These are phyloP conservation scores for Melanerpes formicivorus DNA, from an alignment of 2,113 vertebrate genomes.

Conservation along the genomic window DNA sequence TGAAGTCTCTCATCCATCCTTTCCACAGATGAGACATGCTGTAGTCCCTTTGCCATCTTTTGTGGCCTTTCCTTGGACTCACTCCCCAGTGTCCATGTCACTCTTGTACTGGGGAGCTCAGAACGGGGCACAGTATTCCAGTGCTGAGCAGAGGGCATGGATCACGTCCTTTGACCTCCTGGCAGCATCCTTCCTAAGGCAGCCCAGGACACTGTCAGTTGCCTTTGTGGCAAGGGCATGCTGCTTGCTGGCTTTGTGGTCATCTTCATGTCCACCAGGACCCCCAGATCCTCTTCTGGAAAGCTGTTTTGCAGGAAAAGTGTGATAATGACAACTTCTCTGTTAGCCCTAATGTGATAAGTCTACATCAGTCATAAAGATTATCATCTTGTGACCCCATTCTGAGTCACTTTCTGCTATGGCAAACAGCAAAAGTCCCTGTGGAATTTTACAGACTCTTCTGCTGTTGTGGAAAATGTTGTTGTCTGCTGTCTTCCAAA, in stretches of 20 bases:
- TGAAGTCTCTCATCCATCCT: background rate
- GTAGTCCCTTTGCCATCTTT: background rate
- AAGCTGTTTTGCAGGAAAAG: background rate
- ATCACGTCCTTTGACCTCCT: background rate
- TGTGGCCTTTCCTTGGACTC: background rate
- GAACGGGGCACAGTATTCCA: background rate
- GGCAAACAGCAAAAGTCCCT: background rate
- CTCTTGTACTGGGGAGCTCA: background rate
- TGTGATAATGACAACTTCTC: background rate
- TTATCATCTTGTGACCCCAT: background rate
- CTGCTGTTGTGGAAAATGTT: background rate
- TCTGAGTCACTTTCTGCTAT: background rate
- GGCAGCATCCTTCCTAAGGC: background rate
- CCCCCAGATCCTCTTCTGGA: background rate
- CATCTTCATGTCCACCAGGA: background rate
- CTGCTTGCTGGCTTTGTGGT: background rate
- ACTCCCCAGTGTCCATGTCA: background rate
- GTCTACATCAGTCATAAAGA: background rate
- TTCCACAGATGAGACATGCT: background rate
- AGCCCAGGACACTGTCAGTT: background rate
- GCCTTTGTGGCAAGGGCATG: background rate
- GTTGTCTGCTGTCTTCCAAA: background rate
- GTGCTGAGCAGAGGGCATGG: background rate
- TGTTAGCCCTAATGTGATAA: background rate
- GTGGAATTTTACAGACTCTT: background rate